phyloP scores from a whole-genome alignment of 2,113 vertebrate genomes.

The Cervus canadensis region DNA sequence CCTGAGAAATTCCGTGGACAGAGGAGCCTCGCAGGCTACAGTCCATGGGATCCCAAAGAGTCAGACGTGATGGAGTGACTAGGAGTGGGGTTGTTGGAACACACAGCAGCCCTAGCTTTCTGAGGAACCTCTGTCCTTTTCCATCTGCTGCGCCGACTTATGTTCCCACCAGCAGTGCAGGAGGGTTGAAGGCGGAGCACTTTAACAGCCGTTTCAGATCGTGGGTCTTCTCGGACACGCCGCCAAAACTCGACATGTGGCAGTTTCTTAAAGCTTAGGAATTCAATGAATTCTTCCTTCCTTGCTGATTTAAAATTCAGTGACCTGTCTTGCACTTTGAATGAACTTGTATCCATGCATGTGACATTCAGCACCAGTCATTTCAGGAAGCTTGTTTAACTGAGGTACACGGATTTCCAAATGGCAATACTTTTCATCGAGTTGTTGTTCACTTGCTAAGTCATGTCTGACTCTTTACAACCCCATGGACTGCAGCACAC shows the following conservation, averaged over 20 bases:
- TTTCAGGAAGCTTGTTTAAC: neutral
- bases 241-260: neutral
- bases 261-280: too few relatives aligned
- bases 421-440: too few relatives aligned
- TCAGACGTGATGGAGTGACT: neutral
- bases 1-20: neutral
- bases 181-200: neutral
- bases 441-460: neutral
- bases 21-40: neutral
- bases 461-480: neutral
- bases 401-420: neutral
- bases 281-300: fast-evolving
- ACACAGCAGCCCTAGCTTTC: neutral
- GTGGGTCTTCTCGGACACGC: fast-evolving
- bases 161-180: neutral
- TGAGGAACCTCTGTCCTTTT: neutral
- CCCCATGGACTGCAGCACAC: neutral
- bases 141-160: neutral
- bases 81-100: neutral
- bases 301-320: neutral
- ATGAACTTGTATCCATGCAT: neutral
- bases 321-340: neutral
- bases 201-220: neutral
- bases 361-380: fast-evolving
- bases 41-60: neutral